Evolutionary conservation across 2,113 vertebrate genomes (phyloP), one percentile per base, ranked within the genome.

Genomic region (Ictalurus furcatus): DNA sequence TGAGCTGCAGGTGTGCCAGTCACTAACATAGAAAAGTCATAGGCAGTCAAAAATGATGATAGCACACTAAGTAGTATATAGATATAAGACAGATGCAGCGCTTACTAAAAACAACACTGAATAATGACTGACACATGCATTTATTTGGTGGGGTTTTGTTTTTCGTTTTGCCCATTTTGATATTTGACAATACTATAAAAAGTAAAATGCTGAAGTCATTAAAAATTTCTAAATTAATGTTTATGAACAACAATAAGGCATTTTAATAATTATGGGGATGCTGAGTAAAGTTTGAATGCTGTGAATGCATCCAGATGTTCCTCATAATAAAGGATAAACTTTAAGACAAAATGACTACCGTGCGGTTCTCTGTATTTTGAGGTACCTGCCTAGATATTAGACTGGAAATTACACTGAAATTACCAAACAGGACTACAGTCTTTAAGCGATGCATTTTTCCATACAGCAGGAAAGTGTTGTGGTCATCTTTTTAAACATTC

Each of bases 261-360:
- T 13, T 63, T 44, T 16, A 25, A 44, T 63, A 63, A 5, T 61
- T 63, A 37, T n/a, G 25, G 48, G 25, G 25, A 40, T 82, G 34
- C 19, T 58, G 52, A 88, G 78, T 19, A 56, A 37, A 17, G 12
- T 86, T 59, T 74, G 8, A 86, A 25, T 59, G 52, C 59, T 69
- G 25, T 76, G 48, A 74, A 71, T 88, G 9, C 14, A 52, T 59
- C 76, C 88, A 92, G 87, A 87, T 92, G 88, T 90, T 89, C 67
- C 17, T 19, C 21, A 69, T 71, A 86, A 85, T 81, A 90, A 90
- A 88, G 44, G 54, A 59, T 17, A 17, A 78, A 80, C 65, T 30
- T 25, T 67, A 63, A 61, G 61, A 87, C 69, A 86, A 84, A 88
- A 87, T 87, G 73, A 88, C 59, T 74, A 65, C 84, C 52, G n/a